A percentile compares a stretch with the other conserved stretches of the same genome.
Conservation (phyloP, 2,797 vertebrate species). For the Limosa lapponica region DNA sequence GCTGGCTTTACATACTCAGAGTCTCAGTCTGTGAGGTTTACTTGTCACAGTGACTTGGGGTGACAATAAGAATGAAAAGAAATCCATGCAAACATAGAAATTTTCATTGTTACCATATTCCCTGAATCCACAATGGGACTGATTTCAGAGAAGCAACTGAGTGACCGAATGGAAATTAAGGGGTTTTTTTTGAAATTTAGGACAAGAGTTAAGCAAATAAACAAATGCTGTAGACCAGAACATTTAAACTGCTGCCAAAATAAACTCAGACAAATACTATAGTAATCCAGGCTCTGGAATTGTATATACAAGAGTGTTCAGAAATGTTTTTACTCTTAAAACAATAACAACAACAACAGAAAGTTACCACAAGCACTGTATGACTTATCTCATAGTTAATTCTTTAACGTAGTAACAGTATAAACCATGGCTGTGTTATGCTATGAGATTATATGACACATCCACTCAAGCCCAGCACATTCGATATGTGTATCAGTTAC, state of each 20-base stretch:
- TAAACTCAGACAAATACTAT: neutral
- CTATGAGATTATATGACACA: neutral
- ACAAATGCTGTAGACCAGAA: slow-evolving; percentile 8
- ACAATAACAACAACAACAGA: neutral
- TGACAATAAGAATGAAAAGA: neutral
- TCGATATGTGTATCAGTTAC: neutral
- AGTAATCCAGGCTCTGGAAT: neutral
- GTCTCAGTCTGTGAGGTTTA: neutral
- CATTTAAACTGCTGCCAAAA: slow-evolving; percentile 13
- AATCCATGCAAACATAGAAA: neutral
- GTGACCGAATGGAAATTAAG: slow-evolving; percentile 13
- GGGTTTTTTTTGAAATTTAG: neutral
- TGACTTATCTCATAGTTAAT: neutral
- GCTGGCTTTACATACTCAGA: neutral
- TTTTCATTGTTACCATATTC: neutral
- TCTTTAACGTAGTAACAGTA: neutral
- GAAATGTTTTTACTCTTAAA: slow-evolving; percentile 6
- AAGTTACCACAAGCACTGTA: neutral
- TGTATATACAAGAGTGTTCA: neutral
- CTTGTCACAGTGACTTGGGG: neutral
- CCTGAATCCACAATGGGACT: neutral
- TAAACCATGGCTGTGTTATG: neutral
- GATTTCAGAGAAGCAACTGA: neutral
- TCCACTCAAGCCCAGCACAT: neutral
- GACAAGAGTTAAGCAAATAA: slow-evolving; percentile 39